These are phyloP conservation scores for Cairina moschata DNA, from an alignment of 2,113 vertebrate species.

Conservation along the genomic window DNA sequence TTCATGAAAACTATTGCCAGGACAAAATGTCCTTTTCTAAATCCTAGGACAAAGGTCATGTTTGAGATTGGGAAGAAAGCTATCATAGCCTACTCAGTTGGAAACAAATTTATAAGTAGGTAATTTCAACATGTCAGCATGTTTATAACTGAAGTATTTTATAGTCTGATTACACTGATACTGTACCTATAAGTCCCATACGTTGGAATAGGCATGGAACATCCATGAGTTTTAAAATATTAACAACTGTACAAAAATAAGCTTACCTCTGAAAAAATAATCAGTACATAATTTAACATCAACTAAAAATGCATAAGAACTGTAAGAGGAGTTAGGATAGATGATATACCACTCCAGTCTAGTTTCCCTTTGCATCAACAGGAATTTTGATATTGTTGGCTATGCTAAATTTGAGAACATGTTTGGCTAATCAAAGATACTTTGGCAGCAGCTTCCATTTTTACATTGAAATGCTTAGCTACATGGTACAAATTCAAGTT, in stretches of 20 bases:
- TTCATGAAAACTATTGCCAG: neutral
- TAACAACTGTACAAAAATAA: neutral
- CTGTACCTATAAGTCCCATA: neutral
- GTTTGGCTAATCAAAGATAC: neutral
- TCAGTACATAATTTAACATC: neutral
- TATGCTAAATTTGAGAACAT: neutral
- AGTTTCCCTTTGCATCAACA: neutral
- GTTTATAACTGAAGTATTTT: neutral
- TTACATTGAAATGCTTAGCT: neutral
- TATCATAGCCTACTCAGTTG: neutral
- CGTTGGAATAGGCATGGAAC: neutral
- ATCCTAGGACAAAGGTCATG: neutral
- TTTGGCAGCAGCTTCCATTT: neutral
- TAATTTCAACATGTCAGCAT: neutral
- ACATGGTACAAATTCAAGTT: constrained; percentile 25
- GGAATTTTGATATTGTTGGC: neutral
- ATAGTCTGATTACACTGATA: neutral
- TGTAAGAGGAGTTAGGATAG: neutral
- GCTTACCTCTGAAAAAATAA: neutral
- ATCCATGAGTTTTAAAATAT: neutral
- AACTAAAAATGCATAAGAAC: neutral
- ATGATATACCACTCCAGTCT: neutral
- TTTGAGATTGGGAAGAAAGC: neutral
- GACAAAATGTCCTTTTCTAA: neutral
- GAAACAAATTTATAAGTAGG: neutral